Base-by-base conservation (phyloP, 2,888 invertebrate species). In the Heliconius hortense region DNA sequence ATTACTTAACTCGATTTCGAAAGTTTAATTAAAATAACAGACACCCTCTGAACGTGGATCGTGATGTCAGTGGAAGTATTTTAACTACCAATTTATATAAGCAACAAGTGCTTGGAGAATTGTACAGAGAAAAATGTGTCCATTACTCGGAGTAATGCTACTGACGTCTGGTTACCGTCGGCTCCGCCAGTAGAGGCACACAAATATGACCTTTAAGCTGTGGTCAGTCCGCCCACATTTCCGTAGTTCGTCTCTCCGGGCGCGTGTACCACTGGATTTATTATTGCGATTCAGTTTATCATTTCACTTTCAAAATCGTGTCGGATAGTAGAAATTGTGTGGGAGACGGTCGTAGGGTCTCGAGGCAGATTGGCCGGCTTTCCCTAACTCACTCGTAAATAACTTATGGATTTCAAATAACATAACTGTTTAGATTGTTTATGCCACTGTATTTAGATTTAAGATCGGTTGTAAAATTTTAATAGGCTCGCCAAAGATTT, bases 221-320 rank as follows among this genome's bases (percentile, higher is more conserved):
- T 63, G 71, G 73, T 63, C 78, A 78, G 76, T 80, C 77, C 70
- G 78, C 74, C 80, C 70, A 78, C 74, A 79, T 75, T 81, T 72
- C 79, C 78, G 75, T 78, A 80, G 74, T 63, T 63, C 73, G 81
- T 78, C 79, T 69, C 69, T 0, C 8, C 83, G 82, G 82, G 84
- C 84, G 84, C 84, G 84, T 85, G 84, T 83, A 81, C 77, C 69
- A 78, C 75, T 81, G 86, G 88, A 89, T 89, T 89, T 89, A 90
- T 88, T 86, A 87, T 84, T 82, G 81, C 79, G 77, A 77, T 79
- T 84, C 83, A 86, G 85, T 86, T 84, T 85, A 87, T 87, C 83
- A 83, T 90, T 90, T 90, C 90, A 89, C 90, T 90, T 89, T 89
- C 89, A 81, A 84, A 87, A 84, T 86, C 88, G 89, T 89, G 90